Percentiles rank a stretch among this genome's conserved stretches.
These are phyloP conservation scores for Meleagris gallopavo DNA, from an alignment of 2,113 vertebrate genomes.

Conservation along the genomic window DNA sequence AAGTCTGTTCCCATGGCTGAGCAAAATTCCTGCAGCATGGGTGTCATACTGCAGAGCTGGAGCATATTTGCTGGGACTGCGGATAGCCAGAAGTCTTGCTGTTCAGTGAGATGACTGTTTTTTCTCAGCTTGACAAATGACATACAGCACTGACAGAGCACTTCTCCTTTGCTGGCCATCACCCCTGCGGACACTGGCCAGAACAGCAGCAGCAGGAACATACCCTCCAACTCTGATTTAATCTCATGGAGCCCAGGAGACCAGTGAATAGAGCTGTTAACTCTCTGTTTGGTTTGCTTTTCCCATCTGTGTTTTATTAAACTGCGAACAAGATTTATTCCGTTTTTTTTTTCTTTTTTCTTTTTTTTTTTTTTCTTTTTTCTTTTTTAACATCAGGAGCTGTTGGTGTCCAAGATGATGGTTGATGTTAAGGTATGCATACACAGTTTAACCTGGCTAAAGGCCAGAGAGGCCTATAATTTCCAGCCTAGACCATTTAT, in stretches of 20 bases:
- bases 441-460: constrained; percentile 57
- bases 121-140: constrained; percentile 65
- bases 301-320: constrained; percentile 73
- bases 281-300: constrained; percentile 63
- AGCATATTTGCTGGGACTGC: not conserved
- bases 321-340: constrained; percentile 55
- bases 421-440: constrained; percentile 56
- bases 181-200: constrained; percentile 68
- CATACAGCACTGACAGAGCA: constrained; percentile 44
- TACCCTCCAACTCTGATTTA: constrained; percentile 59
- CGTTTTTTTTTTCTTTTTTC: not conserved
- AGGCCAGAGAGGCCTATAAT: constrained; percentile 18
- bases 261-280: constrained; percentile 67
- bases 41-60: constrained; percentile 45
- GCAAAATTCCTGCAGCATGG: constrained; percentile 49
- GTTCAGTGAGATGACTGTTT: constrained; percentile 33
- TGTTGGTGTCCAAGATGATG: constrained; percentile 50
- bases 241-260: constrained; percentile 67
- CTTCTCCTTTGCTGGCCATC: constrained; percentile 63
- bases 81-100: constrained; percentile 45
- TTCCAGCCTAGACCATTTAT: constrained; percentile 46
- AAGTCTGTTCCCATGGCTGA: constrained; percentile 59
- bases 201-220: constrained; percentile 69
- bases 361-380: not conserved
- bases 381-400: constrained; percentile 18